Evolutionary conservation across 2,888 invertebrate species (phyloP).

Genomic region (Xestoiulus laeticollis): DNA sequence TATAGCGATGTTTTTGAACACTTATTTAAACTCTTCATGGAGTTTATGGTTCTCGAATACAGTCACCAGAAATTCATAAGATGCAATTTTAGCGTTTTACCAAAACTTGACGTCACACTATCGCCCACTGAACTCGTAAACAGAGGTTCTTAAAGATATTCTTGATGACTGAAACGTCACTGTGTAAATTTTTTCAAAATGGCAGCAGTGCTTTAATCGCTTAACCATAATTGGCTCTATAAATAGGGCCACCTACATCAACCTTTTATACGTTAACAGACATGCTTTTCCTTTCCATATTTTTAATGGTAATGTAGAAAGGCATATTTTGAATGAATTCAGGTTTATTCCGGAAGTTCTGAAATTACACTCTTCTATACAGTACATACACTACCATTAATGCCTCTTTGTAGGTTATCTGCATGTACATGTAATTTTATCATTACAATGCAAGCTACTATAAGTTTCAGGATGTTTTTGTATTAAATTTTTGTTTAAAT

Average conservation of each 20-base stretch:
- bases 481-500: no score
- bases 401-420: neutral
- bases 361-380: no score
- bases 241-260: neutral
- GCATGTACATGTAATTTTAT: neutral
- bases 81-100: neutral
- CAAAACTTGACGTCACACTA: neutral
- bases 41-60: neutral
- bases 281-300: neutral
- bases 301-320: neutral
- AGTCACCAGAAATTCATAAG: neutral
- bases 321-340: neutral
- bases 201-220: neutral
- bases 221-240: neutral
- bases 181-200: neutral
- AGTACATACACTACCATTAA: neutral
- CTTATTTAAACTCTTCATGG: neutral
- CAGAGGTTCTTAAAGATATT: neutral
- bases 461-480: no score
- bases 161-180: neutral
- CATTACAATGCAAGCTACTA: neutral
- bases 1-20: neutral
- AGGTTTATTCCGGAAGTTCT: no score
- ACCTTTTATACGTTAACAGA: neutral
- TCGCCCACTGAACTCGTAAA: neutral